Percentiles rank a stretch among this genome's conserved stretches.
phyloP scores from a whole-genome alignment of 2,888 invertebrate species.

The Synanthedon myopaeformis region DNA sequence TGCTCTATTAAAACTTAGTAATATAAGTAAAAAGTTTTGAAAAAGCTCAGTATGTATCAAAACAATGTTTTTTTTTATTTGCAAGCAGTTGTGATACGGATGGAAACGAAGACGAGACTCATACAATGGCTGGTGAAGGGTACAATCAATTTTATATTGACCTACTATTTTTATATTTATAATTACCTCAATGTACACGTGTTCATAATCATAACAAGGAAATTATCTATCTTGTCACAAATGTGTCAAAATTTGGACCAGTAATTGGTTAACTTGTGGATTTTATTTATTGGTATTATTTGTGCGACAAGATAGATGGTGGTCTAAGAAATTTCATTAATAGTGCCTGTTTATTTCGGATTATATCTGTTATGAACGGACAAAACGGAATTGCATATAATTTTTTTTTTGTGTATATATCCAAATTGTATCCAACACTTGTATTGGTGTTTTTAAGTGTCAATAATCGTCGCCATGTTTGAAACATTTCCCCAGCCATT shows the following conservation, averaged over 20 bases:
- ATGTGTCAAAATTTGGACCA: no score
- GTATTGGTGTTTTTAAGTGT: slow-evolving; percentile 5
- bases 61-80: slow-evolving; percentile 32
- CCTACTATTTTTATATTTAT: slow-evolving; percentile 22
- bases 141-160: slow-evolving; percentile 46
- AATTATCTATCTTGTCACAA: no score
- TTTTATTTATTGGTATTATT: no score
- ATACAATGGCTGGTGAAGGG: slow-evolving; percentile 50
- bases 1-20: not conserved
- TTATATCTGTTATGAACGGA: no score
- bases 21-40: not conserved
- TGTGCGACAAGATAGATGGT: no score
- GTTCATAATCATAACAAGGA: no score
- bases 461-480: slow-evolving; percentile 2
- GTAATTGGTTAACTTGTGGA: no score
- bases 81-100: slow-evolving; percentile 57
- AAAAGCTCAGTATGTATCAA: not conserved
- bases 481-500: slow-evolving; percentile 24
- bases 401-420: not conserved
- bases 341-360: no score
- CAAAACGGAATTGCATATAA: no score
- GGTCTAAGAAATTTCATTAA: no score
- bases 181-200: no score
- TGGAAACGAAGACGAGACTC: slow-evolving; percentile 42
- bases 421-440: slow-evolving; percentile 3